Base-by-base conservation (phyloP, 2,888 invertebrate genomes). In the Nymphalis urticae region DNA sequence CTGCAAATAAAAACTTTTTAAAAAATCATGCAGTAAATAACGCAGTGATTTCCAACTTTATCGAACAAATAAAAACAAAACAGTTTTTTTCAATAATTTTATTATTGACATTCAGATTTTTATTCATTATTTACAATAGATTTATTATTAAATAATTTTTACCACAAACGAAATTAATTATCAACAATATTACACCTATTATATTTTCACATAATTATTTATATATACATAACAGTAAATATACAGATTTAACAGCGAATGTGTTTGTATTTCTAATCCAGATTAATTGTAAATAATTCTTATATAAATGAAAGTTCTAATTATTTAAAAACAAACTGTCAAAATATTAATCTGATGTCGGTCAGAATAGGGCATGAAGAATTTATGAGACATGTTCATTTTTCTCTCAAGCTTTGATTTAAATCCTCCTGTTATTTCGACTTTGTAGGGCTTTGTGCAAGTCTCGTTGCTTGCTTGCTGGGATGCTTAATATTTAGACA, bases 51-150 rank as follows among this genome's bases (percentile, higher is more conserved):
- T n/a, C 50, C 6, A n/a, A 42, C 42, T 51, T 51, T 10, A 21
- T 16, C 9, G 9, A 36, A 56, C 1, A 32, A 32, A n/a, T 27
- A 56, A 58, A 58, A 36, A 53, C 24, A 58, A 36, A 42, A 10
- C 3, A 5, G 1, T 36, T 42, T 36, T 42, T 73, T 76, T 74
- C 66, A 72, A 72, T 75, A 72, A 75, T 72, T 79, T 77, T 79
- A 76, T 77, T 81, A 78, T 78, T 80, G 83, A 89, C 89, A 89
- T 85, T 86, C 80, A 89, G 89, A 89, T 84, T 84, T 82, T 81
- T 78, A 78, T 85, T 85, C 82, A 85, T 84, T 85, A 81, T 88
- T 81, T 88, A 88, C 88, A 89, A 81, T 86, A 84, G 69, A 79
- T 75, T 79, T 56, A 80, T 78, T 78, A 79, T 62, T 64, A 53